Base-by-base conservation (phyloP, 1,140 invertebrate genomes). In the Cherax quadricarinatus region DNA sequence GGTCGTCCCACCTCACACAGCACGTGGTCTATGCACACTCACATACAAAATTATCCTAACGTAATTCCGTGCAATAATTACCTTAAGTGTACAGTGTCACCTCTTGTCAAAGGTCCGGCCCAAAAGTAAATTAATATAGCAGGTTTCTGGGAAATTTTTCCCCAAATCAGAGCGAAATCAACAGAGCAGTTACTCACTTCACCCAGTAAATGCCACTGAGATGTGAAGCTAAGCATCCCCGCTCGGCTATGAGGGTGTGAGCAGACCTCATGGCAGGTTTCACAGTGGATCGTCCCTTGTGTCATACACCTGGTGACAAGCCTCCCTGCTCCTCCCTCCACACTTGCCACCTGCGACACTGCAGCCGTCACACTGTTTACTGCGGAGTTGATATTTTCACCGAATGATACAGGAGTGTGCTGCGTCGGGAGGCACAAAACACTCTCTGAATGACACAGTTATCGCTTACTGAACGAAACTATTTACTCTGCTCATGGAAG, bases 141-240 rank as follows among this genome's bases (percentile, higher is more conserved):
- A 57, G 30, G 30, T 41, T 41, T 2, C 30, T n/a, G 18, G 70
- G 16, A 60, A 21, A 73, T 86, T 70, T 66, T 82, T 78, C 18
- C 57, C 30, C 7, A 81, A 48, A 60, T 81, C 78, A 82, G 79
- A 81, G 78, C 57, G 60, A 86, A 88, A 80, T 66, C 12, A 53
- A 88, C 87, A 81, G 24, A 57, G 82, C 60, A 88, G 57, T 81
- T 82, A 53, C 78, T 62, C 87, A 88, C 87, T 51, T 81, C 87
- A 88, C 87, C 57, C 51, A 57, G 30, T 79, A 88, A 88, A 88
- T 57, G 78, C 75, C 79, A 88, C 87, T 88, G 87, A 88, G 87
- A 88, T 88, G 78, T 81, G 87, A 82, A 88, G 87, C 78, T 88
- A 88, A 88, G 87, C 87, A 88, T 88, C 87, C 87, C 87, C 87